phyloP scores from a whole-genome alignment of 53 echinoderm and acorn worm species.

The Stichopus horrens region DNA sequence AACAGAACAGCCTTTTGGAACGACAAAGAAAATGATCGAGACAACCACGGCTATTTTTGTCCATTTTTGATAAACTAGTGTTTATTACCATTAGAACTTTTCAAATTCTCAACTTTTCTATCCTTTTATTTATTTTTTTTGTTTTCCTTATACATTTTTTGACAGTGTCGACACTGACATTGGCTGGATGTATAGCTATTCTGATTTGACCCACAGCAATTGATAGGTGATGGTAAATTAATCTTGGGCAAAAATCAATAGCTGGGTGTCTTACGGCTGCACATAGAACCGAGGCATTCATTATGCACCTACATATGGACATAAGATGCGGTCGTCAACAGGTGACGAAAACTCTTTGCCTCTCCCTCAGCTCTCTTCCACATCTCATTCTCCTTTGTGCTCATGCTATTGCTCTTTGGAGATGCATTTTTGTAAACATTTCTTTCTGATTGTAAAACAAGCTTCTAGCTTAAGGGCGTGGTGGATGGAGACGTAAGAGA shows the following conservation, averaged over 20 bases:
- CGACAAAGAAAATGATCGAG: too few species aligned
- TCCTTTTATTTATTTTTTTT: too few species aligned
- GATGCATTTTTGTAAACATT: constrained; percentile 6
- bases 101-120: too few species aligned
- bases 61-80: too few species aligned
- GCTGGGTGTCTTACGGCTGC: constrained; percentile 15
- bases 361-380: background rate
- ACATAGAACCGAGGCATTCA: constrained; percentile 1
- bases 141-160: too few species aligned
- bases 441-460: constrained; percentile 35
- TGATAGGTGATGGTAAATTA: constrained; percentile 27
- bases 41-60: too few species aligned
- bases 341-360: background rate
- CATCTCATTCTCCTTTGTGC: background rate
- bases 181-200: background rate
- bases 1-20: too few species aligned
- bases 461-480: background rate
- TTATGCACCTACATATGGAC: constrained; percentile 21
- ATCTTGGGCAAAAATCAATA: constrained; percentile 33
- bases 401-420: background rate
- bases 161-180: too few species aligned
- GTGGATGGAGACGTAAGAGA: background rate
- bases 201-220: constrained; percentile 29
- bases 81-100: too few species aligned
- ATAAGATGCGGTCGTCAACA: background rate